A percentile compares a stretch with the other conserved stretches of the same genome.
These are phyloP conservation scores for fruit fly (Drosophila melanogaster) DNA, from an alignment of 1,140 invertebrate species.

Conservation along the genomic window DNA sequence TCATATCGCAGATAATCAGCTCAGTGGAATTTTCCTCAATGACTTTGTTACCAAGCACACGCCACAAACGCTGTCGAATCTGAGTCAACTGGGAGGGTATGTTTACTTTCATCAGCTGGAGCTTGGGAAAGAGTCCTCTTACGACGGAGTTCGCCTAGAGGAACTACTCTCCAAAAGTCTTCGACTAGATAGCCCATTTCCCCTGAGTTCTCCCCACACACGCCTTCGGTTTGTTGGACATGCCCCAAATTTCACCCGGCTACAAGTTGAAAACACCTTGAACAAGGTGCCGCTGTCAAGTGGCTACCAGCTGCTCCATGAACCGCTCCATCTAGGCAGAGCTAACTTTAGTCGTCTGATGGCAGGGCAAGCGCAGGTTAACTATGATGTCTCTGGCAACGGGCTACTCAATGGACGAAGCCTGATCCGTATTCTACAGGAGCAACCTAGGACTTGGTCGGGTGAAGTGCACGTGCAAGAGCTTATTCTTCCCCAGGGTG, in stretches of 20 bases:
- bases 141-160: constrained; percentile 80
- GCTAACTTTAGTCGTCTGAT: constrained; percentile 43
- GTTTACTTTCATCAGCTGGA: constrained; percentile 83
- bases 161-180: constrained; percentile 78
- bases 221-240: constrained; percentile 38
- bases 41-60: constrained; percentile 84
- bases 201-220: constrained; percentile 21
- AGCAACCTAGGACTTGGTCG: constrained; percentile 13
- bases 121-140: constrained; percentile 58
- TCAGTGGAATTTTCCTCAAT: constrained; percentile 83
- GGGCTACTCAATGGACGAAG: constrained; percentile 48
- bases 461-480: constrained; percentile 64
- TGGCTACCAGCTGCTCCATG: constrained; percentile 60
- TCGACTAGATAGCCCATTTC: constrained; percentile 54
- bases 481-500: constrained; percentile 56
- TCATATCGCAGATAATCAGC: constrained; percentile 51
- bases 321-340: constrained; percentile 48
- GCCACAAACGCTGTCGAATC: constrained; percentile 73
- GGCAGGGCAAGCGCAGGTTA: constrained; percentile 44
- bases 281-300: constrained; percentile 50
- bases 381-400: constrained; percentile 41
- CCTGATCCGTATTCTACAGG: constrained; percentile 10
- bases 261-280: constrained; percentile 35
- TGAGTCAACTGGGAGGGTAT: constrained; percentile 78
- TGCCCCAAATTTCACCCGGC: constrained; percentile 16